These are phyloP conservation scores for Sorex fumeus DNA, from an alignment of 2,113 vertebrate species.

Conservation along the genomic window DNA sequence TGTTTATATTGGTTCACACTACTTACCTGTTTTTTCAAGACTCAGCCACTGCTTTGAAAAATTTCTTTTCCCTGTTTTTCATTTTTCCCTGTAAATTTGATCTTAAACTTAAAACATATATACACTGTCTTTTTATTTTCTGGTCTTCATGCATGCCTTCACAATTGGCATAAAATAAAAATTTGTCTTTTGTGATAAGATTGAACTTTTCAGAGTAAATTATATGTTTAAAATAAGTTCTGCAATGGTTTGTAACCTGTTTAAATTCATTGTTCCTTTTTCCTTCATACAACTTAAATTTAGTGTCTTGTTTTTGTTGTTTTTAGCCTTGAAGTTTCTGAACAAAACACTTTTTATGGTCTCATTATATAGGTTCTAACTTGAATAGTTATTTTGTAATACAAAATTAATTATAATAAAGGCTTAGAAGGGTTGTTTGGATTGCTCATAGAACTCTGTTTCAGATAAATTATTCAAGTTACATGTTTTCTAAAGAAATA, in stretches of 20 bases:
- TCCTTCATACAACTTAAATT: conserved; percentile 39
- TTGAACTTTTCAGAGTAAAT: conserved; percentile 10
- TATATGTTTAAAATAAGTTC: conserved; percentile 37
- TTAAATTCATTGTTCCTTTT: not conserved
- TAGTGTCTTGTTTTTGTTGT: not conserved
- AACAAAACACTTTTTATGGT: conserved; percentile 40
- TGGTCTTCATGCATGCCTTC: not conserved
- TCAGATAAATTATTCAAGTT: conserved; percentile 40
- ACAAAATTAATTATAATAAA: conserved; percentile 61
- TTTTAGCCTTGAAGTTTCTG: conserved; percentile 22
- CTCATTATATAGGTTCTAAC: not conserved
- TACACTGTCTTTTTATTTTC: conserved; percentile 63
- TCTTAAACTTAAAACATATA: conserved; percentile 22
- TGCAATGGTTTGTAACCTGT: conserved; percentile 22
- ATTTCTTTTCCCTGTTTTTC: conserved; percentile 27
- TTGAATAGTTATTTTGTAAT: conserved; percentile 62
- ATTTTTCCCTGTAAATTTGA: not conserved
- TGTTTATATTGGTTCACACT: not conserved
- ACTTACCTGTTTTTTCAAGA: conserved; percentile 56
- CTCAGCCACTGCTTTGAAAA: conserved; percentile 19
- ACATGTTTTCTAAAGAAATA: conserved; percentile 45
- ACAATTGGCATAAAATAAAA: conserved; percentile 28
- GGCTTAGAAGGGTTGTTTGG: conserved; percentile 20
- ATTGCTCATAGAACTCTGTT: conserved; percentile 38
- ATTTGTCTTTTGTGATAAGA: conserved; percentile 43